Evolutionary conservation across 2,113 vertebrate genomes (phyloP).

Genomic region (Progne subis): DNA sequence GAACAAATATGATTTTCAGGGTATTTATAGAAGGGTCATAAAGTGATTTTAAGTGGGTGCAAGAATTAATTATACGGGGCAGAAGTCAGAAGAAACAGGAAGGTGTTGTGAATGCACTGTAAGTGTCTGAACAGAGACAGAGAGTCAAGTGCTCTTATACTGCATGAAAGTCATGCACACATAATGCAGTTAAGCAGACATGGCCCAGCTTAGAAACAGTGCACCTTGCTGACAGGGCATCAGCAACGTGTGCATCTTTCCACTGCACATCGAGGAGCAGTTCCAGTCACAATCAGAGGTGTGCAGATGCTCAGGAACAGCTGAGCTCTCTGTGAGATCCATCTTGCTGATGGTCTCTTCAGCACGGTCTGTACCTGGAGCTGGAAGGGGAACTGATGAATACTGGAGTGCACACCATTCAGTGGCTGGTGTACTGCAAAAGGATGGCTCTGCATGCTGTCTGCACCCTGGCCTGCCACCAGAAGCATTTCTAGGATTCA

Average conservation of each 20-base stretch:
- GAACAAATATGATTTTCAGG: neutral
- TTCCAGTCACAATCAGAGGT: neutral
- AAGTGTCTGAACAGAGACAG: neutral
- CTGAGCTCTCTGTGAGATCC: neutral
- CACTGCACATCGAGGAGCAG: neutral
- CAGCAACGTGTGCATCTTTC: neutral
- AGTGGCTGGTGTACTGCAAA: neutral
- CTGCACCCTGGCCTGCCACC: neutral
- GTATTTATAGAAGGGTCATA: neutral
- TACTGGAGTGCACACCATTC: neutral
- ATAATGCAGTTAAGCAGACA: neutral
- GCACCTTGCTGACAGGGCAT: neutral
- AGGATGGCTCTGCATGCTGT: neutral
- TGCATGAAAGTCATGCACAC: neutral
- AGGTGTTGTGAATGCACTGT: neutral
- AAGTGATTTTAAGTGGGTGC: neutral
- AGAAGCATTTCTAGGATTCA: neutral
- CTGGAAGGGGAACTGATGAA: neutral
- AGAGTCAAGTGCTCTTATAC: neutral
- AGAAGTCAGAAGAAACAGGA: neutral
- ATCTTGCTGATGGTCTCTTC: neutral
- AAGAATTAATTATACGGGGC: neutral
- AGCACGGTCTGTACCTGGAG: neutral
- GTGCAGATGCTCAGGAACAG: neutral
- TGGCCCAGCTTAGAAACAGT: neutral